Percentiles rank a stretch among this genome's conserved stretches.
Evolutionary conservation across 1,140 invertebrate species (phyloP).

Genomic region (Pseudachorutes palmiensis): DNA sequence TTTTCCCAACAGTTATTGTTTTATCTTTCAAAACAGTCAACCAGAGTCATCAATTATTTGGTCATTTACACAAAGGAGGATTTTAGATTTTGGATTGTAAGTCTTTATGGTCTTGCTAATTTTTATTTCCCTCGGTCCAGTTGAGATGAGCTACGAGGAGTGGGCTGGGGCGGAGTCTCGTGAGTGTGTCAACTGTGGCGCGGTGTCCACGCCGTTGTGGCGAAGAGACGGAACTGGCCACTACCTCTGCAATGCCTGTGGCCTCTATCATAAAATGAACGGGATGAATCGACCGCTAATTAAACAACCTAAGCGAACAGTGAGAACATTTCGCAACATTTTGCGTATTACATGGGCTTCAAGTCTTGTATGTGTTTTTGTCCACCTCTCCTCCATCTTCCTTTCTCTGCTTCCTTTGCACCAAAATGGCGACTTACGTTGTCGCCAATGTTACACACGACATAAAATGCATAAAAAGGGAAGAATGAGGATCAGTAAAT

Average conservation of each 20-base stretch:
- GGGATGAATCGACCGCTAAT: constrained; percentile 83
- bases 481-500: too few relatives aligned
- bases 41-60: too few relatives aligned
- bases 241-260: constrained; percentile 97
- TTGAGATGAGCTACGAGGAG: constrained; percentile 8
- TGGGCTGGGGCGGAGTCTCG: constrained; percentile 59
- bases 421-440: too few relatives aligned
- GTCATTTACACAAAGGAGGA: too few relatives aligned
- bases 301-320: constrained; percentile 79
- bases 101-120: too few relatives aligned
- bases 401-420: too few relatives aligned
- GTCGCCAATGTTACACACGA: too few relatives aligned
- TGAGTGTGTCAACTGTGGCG: constrained; percentile 95
- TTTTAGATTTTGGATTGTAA: too few relatives aligned
- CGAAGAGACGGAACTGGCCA: constrained; percentile 89
- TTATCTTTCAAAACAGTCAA: too few relatives aligned
- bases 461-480: too few relatives aligned
- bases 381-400: too few relatives aligned
- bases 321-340: constrained; percentile 53
- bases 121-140: neutral
- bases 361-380: neutral
- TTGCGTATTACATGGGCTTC: neutral
- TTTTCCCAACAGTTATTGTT: too few relatives aligned
- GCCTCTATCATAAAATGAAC: constrained; percentile 93
- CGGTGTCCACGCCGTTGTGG: constrained; percentile 64